Conservation (phyloP, 2,113 vertebrate genomes). For the Vanacampus margaritifer region DNA sequence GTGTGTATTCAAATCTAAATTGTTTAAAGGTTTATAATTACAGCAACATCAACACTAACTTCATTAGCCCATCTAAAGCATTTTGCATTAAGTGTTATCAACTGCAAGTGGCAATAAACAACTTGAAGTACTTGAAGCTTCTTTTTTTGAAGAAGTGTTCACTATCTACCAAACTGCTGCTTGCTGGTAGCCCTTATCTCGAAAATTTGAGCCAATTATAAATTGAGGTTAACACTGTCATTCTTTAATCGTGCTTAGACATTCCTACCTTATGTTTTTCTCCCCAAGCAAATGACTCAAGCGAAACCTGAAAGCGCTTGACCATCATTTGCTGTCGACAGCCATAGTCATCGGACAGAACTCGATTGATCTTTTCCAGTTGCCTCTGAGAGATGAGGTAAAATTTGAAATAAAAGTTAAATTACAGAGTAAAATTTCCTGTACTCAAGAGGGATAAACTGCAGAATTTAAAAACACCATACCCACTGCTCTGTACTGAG, state of each 20-base stretch:
- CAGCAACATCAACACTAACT: too few species aligned
- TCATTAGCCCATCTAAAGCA: too few species aligned
- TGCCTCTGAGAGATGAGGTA: conserved; percentile 50
- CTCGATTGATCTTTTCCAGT: conserved; percentile 62
- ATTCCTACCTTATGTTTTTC: conserved; percentile 77
- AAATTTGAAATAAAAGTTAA: not conserved
- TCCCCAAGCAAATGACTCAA: conserved; percentile 84
- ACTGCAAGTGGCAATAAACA: too few species aligned
- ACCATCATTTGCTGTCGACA: conserved; percentile 79
- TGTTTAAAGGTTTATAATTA: too few species aligned
- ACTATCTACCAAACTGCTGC: not conserved
- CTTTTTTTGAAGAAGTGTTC: not conserved
- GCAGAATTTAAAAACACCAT: conserved; percentile 26
- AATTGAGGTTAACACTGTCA: not conserved
- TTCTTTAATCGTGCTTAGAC: not conserved
- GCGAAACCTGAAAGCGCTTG: conserved; percentile 81
- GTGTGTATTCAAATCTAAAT: too few species aligned
- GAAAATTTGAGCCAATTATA: not conserved
- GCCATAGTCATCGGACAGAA: conserved; percentile 72
- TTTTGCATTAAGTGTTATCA: too few species aligned
- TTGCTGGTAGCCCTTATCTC: too few species aligned
- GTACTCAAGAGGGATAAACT: not conserved
- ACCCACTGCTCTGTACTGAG: conserved; percentile 78
- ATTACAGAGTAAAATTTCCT: not conserved
- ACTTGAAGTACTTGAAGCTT: too few species aligned